Percentiles rank a stretch among this genome's conserved stretches.
phyloP scores from a whole-genome alignment of 2,797 vertebrate species.

The Columba guinea region DNA sequence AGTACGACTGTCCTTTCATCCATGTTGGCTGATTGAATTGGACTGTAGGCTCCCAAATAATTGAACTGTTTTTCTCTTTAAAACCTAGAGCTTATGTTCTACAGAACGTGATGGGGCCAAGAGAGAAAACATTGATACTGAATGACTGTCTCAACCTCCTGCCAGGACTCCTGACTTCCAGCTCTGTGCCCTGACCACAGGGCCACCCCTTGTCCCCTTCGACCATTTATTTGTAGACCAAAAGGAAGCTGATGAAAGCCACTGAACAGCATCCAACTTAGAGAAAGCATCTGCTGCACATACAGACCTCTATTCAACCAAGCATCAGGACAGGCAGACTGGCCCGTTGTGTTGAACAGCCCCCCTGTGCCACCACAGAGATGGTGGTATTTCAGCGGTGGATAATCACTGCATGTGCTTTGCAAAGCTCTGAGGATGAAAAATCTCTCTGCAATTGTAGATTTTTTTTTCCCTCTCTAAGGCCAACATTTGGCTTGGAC shows the following conservation, averaged over 20 bases:
- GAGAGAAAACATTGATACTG: background rate
- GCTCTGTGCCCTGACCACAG: background rate
- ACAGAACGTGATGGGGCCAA: background rate
- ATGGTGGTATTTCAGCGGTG: background rate
- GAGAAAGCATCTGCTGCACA: background rate
- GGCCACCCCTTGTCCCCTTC: background rate
- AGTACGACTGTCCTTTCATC: background rate
- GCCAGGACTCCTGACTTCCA: background rate
- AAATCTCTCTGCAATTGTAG: background rate
- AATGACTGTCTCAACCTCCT: background rate
- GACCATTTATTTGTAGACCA: background rate
- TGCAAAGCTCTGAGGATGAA: background rate
- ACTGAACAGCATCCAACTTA: background rate
- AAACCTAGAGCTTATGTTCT: background rate
- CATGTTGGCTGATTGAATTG: background rate
- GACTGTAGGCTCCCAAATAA: background rate
- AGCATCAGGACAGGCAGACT: background rate
- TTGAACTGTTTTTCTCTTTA: background rate
- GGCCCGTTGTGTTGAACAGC: background rate
- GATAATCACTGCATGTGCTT: background rate
- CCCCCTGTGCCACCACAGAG: background rate
- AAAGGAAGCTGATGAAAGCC: background rate
- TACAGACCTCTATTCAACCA: background rate
- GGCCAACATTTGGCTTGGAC: background rate
- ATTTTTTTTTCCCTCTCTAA: background rate